Percentiles rank a stretch among this genome's conserved stretches.
These are phyloP conservation scores for Camponotus floridanus DNA, from an alignment of 1,140 invertebrate genomes.

Conservation along the genomic window DNA sequence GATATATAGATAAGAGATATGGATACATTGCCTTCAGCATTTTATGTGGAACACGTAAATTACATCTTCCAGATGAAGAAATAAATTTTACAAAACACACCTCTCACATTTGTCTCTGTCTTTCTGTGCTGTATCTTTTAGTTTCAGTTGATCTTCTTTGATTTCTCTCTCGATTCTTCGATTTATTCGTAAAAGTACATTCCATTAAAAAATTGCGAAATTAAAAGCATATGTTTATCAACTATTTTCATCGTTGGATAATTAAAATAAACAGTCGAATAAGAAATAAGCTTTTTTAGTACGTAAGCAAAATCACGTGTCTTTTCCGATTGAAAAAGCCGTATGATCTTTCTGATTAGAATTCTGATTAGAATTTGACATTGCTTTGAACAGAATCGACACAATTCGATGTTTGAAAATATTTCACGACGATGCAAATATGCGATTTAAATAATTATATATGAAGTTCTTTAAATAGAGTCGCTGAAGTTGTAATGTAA, in stretches of 20 bases:
- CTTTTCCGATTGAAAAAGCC: too few relatives aligned
- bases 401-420: too few relatives aligned
- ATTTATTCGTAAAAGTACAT: neutral
- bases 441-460: neutral
- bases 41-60: neutral
- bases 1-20: neutral
- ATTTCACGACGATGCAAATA: too few relatives aligned
- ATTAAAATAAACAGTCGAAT: neutral
- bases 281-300: neutral
- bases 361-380: too few relatives aligned
- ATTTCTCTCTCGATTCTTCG: neutral
- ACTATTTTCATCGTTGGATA: neutral
- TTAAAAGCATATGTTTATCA: neutral
- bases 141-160: neutral
- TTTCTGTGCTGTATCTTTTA: neutral
- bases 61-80: neutral
- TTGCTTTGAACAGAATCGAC: too few relatives aligned
- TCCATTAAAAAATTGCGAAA: neutral
- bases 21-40: neutral
- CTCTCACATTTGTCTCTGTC: constrained; percentile 13
- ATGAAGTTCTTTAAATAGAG: neutral
- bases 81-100: constrained; percentile 50
- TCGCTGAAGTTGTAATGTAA: neutral
- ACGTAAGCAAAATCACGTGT: too few relatives aligned
- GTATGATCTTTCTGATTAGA: too few relatives aligned